phyloP scores from a whole-genome alignment of 2,888 invertebrate species.

The Melinopterus prodromus region DNA sequence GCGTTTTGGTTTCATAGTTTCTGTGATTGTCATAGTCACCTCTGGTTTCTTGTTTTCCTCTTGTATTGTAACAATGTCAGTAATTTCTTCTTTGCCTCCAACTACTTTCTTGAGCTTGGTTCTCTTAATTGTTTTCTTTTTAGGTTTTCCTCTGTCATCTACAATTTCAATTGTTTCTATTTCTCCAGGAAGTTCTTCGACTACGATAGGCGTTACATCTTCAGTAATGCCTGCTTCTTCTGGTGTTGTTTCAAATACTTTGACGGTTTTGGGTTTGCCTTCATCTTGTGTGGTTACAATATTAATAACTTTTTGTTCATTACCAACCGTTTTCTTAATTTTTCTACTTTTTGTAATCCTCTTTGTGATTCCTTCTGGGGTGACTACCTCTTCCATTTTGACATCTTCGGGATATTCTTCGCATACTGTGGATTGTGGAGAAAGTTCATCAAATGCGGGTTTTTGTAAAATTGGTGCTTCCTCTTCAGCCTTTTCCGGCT shows the following conservation, averaged over 20 bases:
- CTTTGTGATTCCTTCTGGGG: slow-evolving; percentile 34
- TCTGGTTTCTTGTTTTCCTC: slow-evolving; percentile 50
- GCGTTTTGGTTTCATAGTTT: slow-evolving; percentile 11
- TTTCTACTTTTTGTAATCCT: slow-evolving; percentile 53
- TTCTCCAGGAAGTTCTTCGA: slow-evolving; percentile 48
- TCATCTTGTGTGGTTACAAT: slow-evolving; percentile 53
- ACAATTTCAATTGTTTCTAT: slow-evolving; percentile 44
- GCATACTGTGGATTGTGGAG: slow-evolving; percentile 34
- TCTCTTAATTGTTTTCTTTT: slow-evolving; percentile 51
- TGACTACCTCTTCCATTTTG: slow-evolving; percentile 44
- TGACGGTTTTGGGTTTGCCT: slow-evolving; percentile 47
- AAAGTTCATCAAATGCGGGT: slow-evolving; percentile 11
- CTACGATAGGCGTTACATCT: slow-evolving; percentile 46
- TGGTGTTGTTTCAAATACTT: slow-evolving; percentile 35
- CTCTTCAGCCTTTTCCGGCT: slow-evolving; percentile 8
- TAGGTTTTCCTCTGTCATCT: slow-evolving; percentile 33
- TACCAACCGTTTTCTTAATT: slow-evolving; percentile 57
- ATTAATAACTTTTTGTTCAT: slow-evolving; percentile 56
- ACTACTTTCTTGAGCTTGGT: slow-evolving; percentile 58
- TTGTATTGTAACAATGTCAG: slow-evolving; percentile 55
- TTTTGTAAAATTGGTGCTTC: neutral
- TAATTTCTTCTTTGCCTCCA: slow-evolving; percentile 55
- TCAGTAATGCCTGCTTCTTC: slow-evolving; percentile 54
- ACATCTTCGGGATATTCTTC: slow-evolving; percentile 48
- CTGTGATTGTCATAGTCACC: slow-evolving; percentile 45